Evolutionary conservation across 2,797 vertebrate species (phyloP).

Genomic region (Pseudochirops corinnae): DNA sequence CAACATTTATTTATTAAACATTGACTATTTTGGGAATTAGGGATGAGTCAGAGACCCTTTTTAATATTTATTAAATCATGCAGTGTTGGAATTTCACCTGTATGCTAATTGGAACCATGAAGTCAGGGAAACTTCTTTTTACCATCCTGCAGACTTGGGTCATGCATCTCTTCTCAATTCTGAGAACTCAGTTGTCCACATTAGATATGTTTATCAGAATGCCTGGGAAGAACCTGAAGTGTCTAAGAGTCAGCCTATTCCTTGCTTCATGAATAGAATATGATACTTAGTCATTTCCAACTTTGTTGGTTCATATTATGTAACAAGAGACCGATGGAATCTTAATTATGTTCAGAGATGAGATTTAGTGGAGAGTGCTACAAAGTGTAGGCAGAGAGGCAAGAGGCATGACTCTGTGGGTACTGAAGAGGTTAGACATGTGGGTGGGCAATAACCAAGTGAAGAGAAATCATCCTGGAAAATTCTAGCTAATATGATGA

Average conservation of each 20-base stretch:
- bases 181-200: not conserved
- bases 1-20: no score
- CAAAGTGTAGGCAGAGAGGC: constrained; percentile 26
- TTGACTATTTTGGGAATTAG: no score
- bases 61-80: not conserved
- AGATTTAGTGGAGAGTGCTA: constrained; percentile 58
- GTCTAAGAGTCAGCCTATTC: not conserved
- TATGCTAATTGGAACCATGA: not conserved
- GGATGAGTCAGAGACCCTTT: no score
- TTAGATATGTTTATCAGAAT: not conserved
- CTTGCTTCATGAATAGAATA: constrained; percentile 19
- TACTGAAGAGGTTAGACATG: constrained; percentile 25
- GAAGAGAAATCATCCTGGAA: constrained; percentile 46
- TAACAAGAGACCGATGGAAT: constrained; percentile 58
- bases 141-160: not conserved
- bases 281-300: constrained; percentile 50
- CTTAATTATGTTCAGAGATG: constrained; percentile 64
- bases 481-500: not conserved
- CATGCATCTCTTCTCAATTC: not conserved
- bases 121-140: not conserved
- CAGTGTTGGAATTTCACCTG: not conserved
- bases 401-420: not conserved
- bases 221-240: constrained; percentile 26
- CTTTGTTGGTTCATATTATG: constrained; percentile 59
- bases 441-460: constrained; percentile 26